phyloP scores from a whole-genome alignment of 2,888 invertebrate genomes.

The Eupeodes luniger region DNA sequence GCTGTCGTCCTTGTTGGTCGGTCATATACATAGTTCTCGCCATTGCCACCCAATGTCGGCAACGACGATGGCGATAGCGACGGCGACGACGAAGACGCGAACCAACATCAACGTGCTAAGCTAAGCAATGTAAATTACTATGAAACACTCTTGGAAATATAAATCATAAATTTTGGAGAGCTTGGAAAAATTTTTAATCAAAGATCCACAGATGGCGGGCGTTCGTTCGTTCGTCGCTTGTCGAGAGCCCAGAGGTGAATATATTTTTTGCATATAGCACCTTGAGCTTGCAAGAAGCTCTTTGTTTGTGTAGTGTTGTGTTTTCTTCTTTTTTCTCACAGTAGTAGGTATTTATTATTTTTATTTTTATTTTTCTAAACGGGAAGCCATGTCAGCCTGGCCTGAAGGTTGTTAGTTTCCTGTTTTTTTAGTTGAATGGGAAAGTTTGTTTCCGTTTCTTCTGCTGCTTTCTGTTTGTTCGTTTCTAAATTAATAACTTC shows the following conservation, averaged over 20 bases:
- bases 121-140: constrained; percentile 72
- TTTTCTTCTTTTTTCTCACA: not conserved
- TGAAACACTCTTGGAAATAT: constrained; percentile 72
- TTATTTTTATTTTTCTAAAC: not conserved
- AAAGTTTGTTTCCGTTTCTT: constrained; percentile 66
- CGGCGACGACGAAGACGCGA: not conserved
- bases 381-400: not conserved
- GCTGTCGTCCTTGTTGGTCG: constrained; percentile 49
- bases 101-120: constrained; percentile 39
- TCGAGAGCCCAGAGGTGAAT: constrained; percentile 24
- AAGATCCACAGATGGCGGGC: constrained; percentile 69
- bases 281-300: constrained; percentile 30
- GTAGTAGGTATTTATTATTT: not conserved
- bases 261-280: constrained; percentile 64
- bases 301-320: constrained; percentile 19
- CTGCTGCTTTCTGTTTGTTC: constrained; percentile 12
- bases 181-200: constrained; percentile 72
- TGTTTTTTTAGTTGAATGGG: constrained; percentile 49
- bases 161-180: constrained; percentile 73
- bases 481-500: constrained; percentile 66
- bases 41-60: not conserved
- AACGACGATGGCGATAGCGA: too few species aligned
- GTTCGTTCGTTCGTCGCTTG: not conserved
- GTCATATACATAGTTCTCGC: constrained; percentile 12
- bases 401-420: constrained; percentile 51